A percentile compares a stretch with the other conserved stretches of the same genome.
These are phyloP conservation scores for Drosophila colorata DNA, from an alignment of 2,888 invertebrate species.

Conservation along the genomic window DNA sequence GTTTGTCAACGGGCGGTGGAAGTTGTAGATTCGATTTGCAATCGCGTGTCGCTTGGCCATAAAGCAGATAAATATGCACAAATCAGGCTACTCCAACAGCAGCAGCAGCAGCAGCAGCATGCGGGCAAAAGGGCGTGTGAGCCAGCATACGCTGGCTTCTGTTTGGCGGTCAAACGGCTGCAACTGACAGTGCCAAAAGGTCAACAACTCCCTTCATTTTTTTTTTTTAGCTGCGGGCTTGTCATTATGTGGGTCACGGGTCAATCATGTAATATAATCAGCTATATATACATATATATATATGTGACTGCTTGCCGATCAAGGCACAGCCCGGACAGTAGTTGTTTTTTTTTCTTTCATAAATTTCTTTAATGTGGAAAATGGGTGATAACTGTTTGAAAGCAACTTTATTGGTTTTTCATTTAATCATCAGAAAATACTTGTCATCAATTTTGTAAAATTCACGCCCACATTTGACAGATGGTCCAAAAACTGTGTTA, in stretches of 20 bases:
- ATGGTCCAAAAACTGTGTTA: too few relatives aligned
- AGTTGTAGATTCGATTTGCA: constrained; percentile 60
- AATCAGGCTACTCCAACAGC: constrained; percentile 60
- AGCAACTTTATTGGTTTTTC: too few relatives aligned
- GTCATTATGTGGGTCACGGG: constrained; percentile 75
- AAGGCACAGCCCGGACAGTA: constrained; percentile 7
- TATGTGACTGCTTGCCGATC: constrained; percentile 16
- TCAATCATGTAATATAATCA: constrained; percentile 59
- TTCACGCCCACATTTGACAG: too few relatives aligned
- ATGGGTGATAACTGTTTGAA: too few relatives aligned
- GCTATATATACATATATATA: background rate
- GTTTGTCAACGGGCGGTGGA: constrained; percentile 43
- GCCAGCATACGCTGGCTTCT: constrained; percentile 55
- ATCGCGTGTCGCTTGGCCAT: constrained; percentile 72
- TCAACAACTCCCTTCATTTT: constrained; percentile 60
- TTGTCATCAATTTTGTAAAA: too few relatives aligned
- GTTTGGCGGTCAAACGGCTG: constrained; percentile 37
- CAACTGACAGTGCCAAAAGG: constrained; percentile 43
- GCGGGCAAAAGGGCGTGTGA: constrained; percentile 53
- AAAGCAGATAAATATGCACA: constrained; percentile 62
- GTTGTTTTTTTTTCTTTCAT: constrained; percentile 1
- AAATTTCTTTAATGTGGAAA: background rate
- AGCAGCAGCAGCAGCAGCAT: constrained; percentile 30
- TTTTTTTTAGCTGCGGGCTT: constrained; percentile 53
- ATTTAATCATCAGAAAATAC: too few relatives aligned